These are phyloP conservation scores for Tonatia bakeri DNA, from an alignment of 2,113 vertebrate genomes.

Conservation along the genomic window DNA sequence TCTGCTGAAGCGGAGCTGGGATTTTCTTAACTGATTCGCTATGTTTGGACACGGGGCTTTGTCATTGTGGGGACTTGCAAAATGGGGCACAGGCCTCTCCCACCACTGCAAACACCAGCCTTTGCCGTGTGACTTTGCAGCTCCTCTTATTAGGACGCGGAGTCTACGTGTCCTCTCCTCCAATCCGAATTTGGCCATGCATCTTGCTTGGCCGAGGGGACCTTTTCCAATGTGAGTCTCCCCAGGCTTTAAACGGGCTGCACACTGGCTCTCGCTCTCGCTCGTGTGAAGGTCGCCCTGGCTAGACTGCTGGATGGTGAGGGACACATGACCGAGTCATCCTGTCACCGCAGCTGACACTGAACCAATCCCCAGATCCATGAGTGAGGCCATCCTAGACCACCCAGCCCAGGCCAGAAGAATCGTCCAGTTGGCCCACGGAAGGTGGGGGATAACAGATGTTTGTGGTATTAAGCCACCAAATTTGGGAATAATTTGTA, in stretches of 20 bases:
- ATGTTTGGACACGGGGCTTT: neutral
- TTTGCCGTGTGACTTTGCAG: neutral
- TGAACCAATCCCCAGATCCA: neutral
- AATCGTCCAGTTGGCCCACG: neutral
- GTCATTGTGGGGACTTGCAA: neutral
- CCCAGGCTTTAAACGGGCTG: neutral
- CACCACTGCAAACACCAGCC: neutral
- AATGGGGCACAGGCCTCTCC: neutral
- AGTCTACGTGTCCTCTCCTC: neutral
- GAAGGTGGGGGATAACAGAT: neutral
- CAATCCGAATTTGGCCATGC: neutral
- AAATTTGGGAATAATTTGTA: neutral
- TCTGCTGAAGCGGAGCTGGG: neutral
- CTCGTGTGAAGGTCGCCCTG: neutral
- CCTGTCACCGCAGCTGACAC: neutral
- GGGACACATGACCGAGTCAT: neutral
- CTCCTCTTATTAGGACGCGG: neutral
- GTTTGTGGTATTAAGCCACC: neutral
- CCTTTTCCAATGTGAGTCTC: neutral
- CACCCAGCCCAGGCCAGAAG: neutral
- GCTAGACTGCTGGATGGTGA: neutral
- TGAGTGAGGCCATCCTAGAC: neutral
- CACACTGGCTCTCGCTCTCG: no score
- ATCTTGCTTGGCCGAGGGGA: neutral
- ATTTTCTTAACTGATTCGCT: neutral